Conservation (phyloP, 2,888 invertebrate species). For the Steinernema hermaphroditum region DNA sequence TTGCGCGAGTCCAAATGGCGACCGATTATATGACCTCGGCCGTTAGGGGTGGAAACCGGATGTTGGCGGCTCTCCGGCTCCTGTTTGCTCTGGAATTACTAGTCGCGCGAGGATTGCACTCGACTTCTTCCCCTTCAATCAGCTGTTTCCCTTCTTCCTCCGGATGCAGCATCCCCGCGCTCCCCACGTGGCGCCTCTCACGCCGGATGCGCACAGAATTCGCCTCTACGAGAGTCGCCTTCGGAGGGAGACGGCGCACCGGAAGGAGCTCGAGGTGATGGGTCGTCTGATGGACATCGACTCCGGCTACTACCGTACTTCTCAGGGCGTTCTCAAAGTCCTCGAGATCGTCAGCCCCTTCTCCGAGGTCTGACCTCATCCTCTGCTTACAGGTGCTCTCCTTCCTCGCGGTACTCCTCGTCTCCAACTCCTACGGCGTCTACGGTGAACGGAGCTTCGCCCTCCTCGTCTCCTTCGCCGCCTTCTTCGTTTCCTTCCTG, state of each 20-base stretch:
- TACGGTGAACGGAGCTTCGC: constrained; percentile 55
- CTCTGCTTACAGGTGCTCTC: constrained; percentile 43
- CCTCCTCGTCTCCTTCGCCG: constrained; percentile 49
- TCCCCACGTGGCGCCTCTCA: background rate
- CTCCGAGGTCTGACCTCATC: background rate
- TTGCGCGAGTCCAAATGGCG: background rate
- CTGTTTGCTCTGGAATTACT: constrained; percentile 28
- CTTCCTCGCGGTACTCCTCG: constrained; percentile 45
- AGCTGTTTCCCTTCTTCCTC: constrained; percentile 6
- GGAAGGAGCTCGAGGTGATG: constrained; percentile 39
- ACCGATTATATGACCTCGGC: constrained; percentile 26
- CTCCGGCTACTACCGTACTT: constrained; percentile 48
- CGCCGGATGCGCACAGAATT: background rate
- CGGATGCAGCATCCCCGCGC: background rate
- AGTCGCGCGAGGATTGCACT: constrained; percentile 8
- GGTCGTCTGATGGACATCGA: constrained; percentile 51
- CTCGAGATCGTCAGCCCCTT: constrained; percentile 50
- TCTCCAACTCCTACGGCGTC: constrained; percentile 48
- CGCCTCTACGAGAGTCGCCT: constrained; percentile 14
- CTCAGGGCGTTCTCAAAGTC: constrained; percentile 53
- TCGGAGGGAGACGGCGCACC: background rate
- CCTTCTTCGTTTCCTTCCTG: constrained; percentile 50
- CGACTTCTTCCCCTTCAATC: constrained; percentile 1
- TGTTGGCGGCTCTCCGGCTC: background rate
- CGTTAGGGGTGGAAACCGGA: constrained; percentile 24